Percentiles rank a stretch among this genome's conserved stretches.
Conservation (phyloP, 2,113 vertebrate genomes). For the Mandrillus leucophaeus region DNA sequence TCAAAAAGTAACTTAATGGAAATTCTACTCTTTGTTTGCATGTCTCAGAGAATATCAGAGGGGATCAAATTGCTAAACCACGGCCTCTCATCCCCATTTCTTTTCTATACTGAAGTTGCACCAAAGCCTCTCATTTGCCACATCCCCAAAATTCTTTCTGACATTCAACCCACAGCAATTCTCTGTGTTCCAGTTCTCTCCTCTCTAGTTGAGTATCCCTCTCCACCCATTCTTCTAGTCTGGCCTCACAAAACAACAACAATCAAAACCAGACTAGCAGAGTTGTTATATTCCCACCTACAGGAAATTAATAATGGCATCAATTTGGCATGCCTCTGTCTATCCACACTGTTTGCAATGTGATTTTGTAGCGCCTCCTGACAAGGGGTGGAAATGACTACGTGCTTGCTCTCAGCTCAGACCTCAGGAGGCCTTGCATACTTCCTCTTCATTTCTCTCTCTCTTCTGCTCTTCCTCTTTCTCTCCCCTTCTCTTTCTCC, state of each 20-base stretch:
- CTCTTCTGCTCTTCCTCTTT: not conserved
- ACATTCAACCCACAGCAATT: not conserved
- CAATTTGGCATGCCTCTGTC: not conserved
- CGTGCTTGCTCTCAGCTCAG: not conserved
- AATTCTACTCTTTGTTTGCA: slow-evolving; percentile 40
- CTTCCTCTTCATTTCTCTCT: not conserved
- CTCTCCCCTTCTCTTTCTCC: not conserved
- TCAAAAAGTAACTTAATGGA: slow-evolving; percentile 37
- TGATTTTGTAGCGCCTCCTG: not conserved
- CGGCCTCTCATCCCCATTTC: not conserved
- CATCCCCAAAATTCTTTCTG: not conserved
- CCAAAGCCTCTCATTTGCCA: not conserved
- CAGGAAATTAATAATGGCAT: not conserved
- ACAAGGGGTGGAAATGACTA: not conserved
- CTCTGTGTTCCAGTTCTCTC: not conserved
- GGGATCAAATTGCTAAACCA: slow-evolving; percentile 25
- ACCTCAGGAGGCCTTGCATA: not conserved
- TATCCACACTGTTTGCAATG: not conserved
- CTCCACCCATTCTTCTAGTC: not conserved
- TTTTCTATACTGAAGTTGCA: not conserved
- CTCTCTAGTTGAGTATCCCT: not conserved
- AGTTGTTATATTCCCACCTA: not conserved
- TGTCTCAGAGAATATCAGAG: slow-evolving; percentile 6
- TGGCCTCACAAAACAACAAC: not conserved
- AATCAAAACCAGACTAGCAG: not conserved